Conservation (phyloP, 2,113 vertebrate species). For the Phaethornis superciliosus region DNA sequence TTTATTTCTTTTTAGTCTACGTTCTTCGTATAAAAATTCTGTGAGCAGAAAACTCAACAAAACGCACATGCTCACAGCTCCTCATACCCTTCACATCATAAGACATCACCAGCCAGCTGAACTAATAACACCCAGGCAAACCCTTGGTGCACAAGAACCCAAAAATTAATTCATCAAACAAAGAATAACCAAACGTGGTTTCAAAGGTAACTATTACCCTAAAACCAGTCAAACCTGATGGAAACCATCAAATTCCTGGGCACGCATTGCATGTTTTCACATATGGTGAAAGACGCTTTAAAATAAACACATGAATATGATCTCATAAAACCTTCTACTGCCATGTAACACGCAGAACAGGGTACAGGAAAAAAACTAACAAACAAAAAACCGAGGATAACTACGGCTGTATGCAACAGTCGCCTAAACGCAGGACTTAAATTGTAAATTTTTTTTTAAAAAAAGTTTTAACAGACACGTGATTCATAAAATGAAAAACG, state of each 20-base stretch:
- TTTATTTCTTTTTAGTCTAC: not conserved
- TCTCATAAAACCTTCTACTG: rapidly evolving
- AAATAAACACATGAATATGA: rapidly evolving
- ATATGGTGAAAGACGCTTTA: rapidly evolving
- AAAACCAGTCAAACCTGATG: rapidly evolving
- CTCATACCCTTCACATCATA: too few relatives aligned
- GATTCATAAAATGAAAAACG: too few relatives aligned
- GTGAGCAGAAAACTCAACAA: not conserved
- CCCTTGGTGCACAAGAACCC: rapidly evolving
- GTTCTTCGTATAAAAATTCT: not conserved
- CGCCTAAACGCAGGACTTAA: rapidly evolving
- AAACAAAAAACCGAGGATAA: too few relatives aligned
- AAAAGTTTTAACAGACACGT: too few relatives aligned
- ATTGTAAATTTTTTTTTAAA: too few relatives aligned
- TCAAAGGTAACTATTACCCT: rapidly evolving
- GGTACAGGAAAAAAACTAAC: rapidly evolving
- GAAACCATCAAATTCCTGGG: rapidly evolving
- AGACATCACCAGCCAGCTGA: rapidly evolving
- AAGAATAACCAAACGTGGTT: rapidly evolving
- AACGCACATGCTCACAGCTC: not conserved
- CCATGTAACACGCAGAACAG: rapidly evolving
- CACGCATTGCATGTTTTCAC: rapidly evolving
- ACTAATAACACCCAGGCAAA: rapidly evolving
- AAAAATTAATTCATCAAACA: rapidly evolving
- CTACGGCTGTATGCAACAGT: rapidly evolving